These are phyloP conservation scores for Lates japonicus DNA, from an alignment of 2,797 vertebrate species.

Conservation along the genomic window DNA sequence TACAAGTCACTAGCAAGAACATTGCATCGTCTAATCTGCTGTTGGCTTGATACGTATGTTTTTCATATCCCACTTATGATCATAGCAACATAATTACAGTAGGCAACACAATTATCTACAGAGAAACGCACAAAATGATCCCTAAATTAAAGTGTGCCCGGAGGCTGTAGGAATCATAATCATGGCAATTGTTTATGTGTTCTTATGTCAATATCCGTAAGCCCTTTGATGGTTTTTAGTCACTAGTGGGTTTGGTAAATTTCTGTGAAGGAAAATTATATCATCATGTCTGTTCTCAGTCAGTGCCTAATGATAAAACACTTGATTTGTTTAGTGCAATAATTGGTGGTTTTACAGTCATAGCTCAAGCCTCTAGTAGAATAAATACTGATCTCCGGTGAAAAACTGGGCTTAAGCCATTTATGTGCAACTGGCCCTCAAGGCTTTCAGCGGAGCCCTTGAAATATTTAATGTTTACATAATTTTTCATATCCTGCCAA, in stretches of 20 bases:
- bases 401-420: slow-evolving; percentile 21
- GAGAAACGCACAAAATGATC: slow-evolving; percentile 52
- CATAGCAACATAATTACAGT: slow-evolving; percentile 68
- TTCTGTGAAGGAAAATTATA: slow-evolving; percentile 29
- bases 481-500: slow-evolving; percentile 34
- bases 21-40: slow-evolving; percentile 54
- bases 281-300: slow-evolving; percentile 52
- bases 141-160: slow-evolving; percentile 44
- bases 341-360: slow-evolving; percentile 46
- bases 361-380: slow-evolving; percentile 7
- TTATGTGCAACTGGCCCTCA: slow-evolving; percentile 5
- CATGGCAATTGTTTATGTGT: slow-evolving; percentile 50
- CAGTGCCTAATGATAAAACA: slow-evolving; percentile 32
- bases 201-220: slow-evolving; percentile 53
- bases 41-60: slow-evolving; percentile 57
- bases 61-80: slow-evolving; percentile 65
- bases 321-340: slow-evolving; percentile 29
- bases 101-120: slow-evolving; percentile 56
- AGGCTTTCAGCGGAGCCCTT: slow-evolving; percentile 11
- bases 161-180: slow-evolving; percentile 50
- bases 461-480: slow-evolving; percentile 25
- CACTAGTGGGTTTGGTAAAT: slow-evolving; percentile 40
- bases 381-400: slow-evolving; percentile 17
- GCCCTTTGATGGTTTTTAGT: slow-evolving; percentile 43
- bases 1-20: slow-evolving; percentile 65